These are phyloP conservation scores for Hydrochoerus hydrochaeris DNA, from an alignment of 2,113 vertebrate genomes.

Conservation along the genomic window DNA sequence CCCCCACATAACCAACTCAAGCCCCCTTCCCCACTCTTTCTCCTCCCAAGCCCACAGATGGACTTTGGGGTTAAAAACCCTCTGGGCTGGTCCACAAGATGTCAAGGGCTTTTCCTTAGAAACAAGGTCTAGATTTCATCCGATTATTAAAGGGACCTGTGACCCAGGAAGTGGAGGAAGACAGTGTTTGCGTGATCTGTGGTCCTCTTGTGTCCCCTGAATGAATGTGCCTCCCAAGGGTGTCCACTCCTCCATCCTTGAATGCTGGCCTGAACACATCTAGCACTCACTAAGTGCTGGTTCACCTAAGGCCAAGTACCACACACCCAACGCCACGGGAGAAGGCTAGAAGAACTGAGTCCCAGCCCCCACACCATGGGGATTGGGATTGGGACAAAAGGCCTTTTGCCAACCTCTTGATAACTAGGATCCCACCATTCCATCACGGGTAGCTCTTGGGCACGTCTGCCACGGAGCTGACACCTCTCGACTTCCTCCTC, in stretches of 20 bases:
- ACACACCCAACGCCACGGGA: neutral
- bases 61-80: neutral
- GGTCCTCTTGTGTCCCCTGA: neutral
- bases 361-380: neutral
- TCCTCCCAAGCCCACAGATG: neutral
- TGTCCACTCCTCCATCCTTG: neutral
- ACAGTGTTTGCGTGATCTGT: neutral
- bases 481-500: neutral
- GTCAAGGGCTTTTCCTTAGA: neutral
- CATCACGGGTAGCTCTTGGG: neutral
- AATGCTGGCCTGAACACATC: neutral
- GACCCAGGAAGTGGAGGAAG: neutral
- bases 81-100: neutral
- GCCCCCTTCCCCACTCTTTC: neutral
- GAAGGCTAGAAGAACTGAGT: neutral
- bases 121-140: neutral
- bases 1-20: neutral
- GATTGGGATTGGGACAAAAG: neutral
- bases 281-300: neutral
- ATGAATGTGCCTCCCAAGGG: neutral
- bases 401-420: neutral
- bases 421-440: neutral
- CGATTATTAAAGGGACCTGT: neutral
- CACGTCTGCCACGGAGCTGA: neutral
- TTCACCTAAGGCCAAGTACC: neutral